Percentiles rank a stretch among this genome's conserved stretches.
These are phyloP conservation scores for Melolontha melolontha DNA, from an alignment of 2,888 invertebrate genomes.

Conservation along the genomic window DNA sequence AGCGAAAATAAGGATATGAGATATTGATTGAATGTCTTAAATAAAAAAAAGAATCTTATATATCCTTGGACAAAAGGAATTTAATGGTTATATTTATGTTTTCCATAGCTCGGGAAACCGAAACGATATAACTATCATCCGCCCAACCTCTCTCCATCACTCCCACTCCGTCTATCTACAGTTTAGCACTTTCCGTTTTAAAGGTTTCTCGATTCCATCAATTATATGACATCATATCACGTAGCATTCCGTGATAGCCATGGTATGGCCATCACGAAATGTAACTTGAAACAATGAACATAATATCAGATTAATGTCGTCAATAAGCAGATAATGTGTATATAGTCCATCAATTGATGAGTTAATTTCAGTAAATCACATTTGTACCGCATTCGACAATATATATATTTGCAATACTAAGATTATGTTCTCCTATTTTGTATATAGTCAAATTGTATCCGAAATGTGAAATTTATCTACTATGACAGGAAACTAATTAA, in stretches of 20 bases:
- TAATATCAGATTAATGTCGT: constrained; percentile 34
- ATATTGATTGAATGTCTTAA: constrained; percentile 30
- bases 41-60: constrained; percentile 34
- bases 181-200: constrained; percentile 36
- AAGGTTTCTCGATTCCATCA: constrained; percentile 31
- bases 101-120: constrained; percentile 9
- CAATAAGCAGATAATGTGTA: constrained; percentile 32
- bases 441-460: too few species aligned
- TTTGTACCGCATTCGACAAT: too few species aligned
- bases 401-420: too few species aligned
- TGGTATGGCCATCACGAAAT: constrained; percentile 5
- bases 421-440: too few species aligned
- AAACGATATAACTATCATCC: constrained; percentile 30
- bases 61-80: constrained; percentile 17
- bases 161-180: constrained; percentile 2
- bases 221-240: constrained; percentile 38
- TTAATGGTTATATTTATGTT: constrained; percentile 30
- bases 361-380: constrained; percentile 33
- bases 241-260: neutral
- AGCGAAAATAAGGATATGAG: constrained; percentile 7
- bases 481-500: too few species aligned
- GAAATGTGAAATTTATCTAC: too few species aligned
- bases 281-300: constrained; percentile 41
- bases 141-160: too few species aligned
- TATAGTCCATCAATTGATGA: constrained; percentile 24